Evolutionary conservation across 2,888 invertebrate species (phyloP), one percentile per base, ranked within the genome.

Genomic region (Bimastos eiseni): DNA sequence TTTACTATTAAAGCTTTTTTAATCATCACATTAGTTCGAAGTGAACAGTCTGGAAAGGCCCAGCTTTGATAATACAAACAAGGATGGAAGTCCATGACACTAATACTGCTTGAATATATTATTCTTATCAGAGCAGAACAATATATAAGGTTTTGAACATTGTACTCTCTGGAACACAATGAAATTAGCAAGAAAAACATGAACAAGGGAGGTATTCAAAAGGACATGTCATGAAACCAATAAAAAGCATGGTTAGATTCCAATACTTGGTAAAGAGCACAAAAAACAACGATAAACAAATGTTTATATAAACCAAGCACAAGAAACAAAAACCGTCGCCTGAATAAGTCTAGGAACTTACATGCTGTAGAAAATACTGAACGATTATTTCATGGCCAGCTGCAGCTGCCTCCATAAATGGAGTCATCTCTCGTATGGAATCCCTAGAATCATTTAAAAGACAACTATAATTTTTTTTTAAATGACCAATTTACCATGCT

Each of bases 361-460:
- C 95, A 92, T 94, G 93, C 91, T 94, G 94, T 0, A 95, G 93
- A 90, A 95, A 94, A 13, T 94, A 93, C 91, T 94, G 95, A 13
- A 95, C 95, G 89, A 95, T 95, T 89, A 95, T 94, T 92, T 95
- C 95, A 93, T 95, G 95, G 0, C 95, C 95, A 49, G 94, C 94
- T 21, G 94, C 93, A 49, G 94, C 95, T 30, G 95, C 95, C 91
- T 95, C 94, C 94, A 95, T 95, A 90, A 95, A 94, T 11, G 95
- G 95, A 8, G 95, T 95, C 91, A 94, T 92, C 17, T 94, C 95
- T 89, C 93, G 92, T 86, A 93, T 93, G 11, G 94, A 95, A 93
- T 95, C 95, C 92, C 95, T 95, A 92, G 86, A 93, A 92, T 38
- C 83, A 70, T 33, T 91, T 30, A 34, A n/a, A n/a, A n/a, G 8